These are phyloP conservation scores for Gasteruption jaculator DNA, from an alignment of 2,888 invertebrate genomes.

Conservation along the genomic window DNA sequence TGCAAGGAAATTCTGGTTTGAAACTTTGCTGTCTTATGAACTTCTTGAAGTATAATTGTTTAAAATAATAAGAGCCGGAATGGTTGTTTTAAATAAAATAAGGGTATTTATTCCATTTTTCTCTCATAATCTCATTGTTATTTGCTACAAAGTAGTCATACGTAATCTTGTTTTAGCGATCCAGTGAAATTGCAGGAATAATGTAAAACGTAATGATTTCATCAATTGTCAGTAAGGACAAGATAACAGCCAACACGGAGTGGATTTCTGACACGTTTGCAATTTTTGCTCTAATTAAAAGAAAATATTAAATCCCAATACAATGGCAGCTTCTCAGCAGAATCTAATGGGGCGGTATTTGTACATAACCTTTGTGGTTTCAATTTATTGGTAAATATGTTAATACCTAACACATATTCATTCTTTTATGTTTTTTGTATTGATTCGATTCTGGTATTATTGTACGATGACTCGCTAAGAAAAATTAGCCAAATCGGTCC, in stretches of 20 bases:
- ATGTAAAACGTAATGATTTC: slow-evolving; percentile 1
- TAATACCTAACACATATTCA: slow-evolving; percentile 12
- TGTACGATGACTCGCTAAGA: neutral
- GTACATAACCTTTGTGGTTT: slow-evolving; percentile 70
- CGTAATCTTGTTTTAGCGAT: too few species aligned
- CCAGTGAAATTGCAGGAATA: too few species aligned
- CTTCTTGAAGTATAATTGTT: neutral
- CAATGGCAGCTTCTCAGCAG: slow-evolving; percentile 32
- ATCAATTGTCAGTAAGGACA: neutral
- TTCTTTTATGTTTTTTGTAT: neutral
- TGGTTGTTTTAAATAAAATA: slow-evolving; percentile 10
- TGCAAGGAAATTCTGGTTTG: neutral
- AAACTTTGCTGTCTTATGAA: too few species aligned
- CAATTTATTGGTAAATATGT: slow-evolving; percentile 68
- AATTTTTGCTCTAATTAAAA: neutral
- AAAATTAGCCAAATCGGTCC: too few species aligned
- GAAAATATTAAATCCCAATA: neutral
- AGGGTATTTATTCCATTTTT: neutral
- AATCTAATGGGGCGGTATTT: slow-evolving; percentile 61
- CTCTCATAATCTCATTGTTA: neutral
- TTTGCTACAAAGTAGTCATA: neutral
- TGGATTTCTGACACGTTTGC: neutral
- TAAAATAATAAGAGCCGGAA: slow-evolving; percentile 12
- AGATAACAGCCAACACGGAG: neutral
- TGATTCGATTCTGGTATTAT: neutral